Percentiles rank a stretch among this genome's conserved stretches.
Conservation (phyloP, 2,797 vertebrate species). For the Fringilla coelebs region DNA sequence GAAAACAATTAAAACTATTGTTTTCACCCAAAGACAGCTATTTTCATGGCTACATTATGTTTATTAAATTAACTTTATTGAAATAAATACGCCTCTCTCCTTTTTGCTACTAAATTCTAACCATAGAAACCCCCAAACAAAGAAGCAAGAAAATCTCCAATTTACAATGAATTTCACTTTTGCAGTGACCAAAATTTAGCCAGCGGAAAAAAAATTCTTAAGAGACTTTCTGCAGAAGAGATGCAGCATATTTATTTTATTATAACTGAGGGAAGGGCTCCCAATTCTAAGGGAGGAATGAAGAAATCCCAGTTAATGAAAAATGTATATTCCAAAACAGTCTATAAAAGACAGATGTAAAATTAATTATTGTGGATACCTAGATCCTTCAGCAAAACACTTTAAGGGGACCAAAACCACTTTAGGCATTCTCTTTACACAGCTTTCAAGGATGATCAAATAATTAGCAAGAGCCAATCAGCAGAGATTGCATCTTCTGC, state of each 20-base stretch:
- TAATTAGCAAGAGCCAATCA: neutral
- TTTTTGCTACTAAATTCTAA: neutral
- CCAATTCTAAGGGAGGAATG: fast-evolving
- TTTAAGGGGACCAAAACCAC: neutral
- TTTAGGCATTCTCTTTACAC: neutral
- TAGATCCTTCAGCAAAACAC: neutral
- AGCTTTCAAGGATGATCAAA: neutral
- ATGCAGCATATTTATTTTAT: neutral
- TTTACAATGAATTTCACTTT: neutral
- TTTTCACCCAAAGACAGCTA: neutral
- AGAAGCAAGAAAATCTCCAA: fast-evolving
- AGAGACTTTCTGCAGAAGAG: neutral
- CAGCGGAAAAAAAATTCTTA: neutral
- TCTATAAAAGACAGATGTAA: neutral
- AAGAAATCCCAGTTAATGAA: neutral
- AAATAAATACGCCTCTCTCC: neutral
- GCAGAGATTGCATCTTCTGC: neutral
- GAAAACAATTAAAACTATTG: neutral
- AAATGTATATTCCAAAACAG: neutral
- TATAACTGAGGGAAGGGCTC: neutral
- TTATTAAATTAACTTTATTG: neutral
- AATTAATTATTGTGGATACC: neutral
- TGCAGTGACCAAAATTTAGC: neutral
- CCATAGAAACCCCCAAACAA: neutral
- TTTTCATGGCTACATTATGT: neutral